Evolutionary conservation across 2,888 invertebrate species (phyloP).

Genomic region (Cabera pusaria): DNA sequence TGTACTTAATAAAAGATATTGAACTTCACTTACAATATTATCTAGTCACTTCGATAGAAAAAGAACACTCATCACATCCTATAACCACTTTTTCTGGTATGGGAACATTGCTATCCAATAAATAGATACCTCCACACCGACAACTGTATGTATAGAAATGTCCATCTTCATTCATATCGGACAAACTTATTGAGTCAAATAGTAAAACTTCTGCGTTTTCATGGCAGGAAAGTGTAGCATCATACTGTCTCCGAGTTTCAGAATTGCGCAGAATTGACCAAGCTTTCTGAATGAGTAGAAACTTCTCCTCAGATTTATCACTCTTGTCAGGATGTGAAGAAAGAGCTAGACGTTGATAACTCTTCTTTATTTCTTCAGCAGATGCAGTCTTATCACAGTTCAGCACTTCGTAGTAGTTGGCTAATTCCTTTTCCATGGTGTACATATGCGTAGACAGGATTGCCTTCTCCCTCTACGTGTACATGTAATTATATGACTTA

Average conservation of each 20-base stretch:
- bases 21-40: conserved; percentile 28
- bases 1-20: too few species aligned
- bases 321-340: conserved; percentile 86
- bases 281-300: conserved; percentile 85
- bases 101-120: conserved; percentile 52
- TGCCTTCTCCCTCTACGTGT: too few species aligned
- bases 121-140: conserved; percentile 87
- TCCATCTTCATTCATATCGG: conserved; percentile 69
- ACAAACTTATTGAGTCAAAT: conserved; percentile 80
- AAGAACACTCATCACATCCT: conserved; percentile 89
- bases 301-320: conserved; percentile 44
- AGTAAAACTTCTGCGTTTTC: conserved; percentile 84
- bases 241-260: conserved; percentile 85
- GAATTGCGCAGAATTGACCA: conserved; percentile 87
- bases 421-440: conserved; percentile 34
- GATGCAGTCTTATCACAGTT: conserved; percentile 79
- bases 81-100: conserved; percentile 62
- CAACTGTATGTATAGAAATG: conserved; percentile 81
- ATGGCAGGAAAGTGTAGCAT: conserved; percentile 83
- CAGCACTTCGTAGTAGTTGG: conserved; percentile 82
- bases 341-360: conserved; percentile 83
- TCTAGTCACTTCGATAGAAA: conserved; percentile 84
- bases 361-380: conserved; percentile 83
- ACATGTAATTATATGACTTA: too few species aligned
- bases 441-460: too few species aligned